phyloP scores from a whole-genome alignment of 1,140 invertebrate species.

The Oncopodura yosiiana region DNA sequence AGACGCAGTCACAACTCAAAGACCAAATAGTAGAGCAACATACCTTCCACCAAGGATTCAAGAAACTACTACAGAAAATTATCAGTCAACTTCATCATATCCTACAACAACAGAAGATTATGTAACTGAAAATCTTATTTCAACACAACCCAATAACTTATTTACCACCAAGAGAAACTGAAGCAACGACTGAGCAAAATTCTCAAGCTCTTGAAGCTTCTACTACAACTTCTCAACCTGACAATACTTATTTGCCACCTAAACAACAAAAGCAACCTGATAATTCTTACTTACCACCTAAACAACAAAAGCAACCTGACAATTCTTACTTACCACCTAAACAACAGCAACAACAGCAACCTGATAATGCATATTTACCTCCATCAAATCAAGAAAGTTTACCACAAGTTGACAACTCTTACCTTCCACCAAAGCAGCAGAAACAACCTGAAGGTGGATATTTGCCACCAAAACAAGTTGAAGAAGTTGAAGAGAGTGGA shows the following conservation, averaged over 20 bases:
- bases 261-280: not conserved
- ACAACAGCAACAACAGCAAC: not conserved
- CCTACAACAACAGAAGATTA: not conserved
- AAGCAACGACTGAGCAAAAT: not conserved
- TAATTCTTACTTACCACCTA: not conserved
- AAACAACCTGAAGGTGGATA: not conserved
- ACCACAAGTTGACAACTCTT: not conserved
- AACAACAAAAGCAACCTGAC: not conserved
- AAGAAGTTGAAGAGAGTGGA: no score
- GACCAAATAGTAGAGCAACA: not conserved
- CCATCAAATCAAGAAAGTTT: no score
- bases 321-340: not conserved
- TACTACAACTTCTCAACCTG: not conserved
- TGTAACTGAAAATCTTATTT: not conserved
- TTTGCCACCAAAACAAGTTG: not conserved
- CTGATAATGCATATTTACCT: not conserved
- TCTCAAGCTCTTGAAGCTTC: not conserved
- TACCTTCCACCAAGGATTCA: not conserved
- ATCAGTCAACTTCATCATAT: no score
- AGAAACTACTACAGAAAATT: conserved; percentile 6
- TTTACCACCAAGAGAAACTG: conserved; percentile 11
- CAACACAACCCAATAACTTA: not conserved
- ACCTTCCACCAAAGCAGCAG: not conserved
- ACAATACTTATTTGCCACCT: not conserved
- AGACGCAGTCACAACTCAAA: no score